Conservation (phyloP, 2,797 vertebrate species). For the Siniperca scherzeri region DNA sequence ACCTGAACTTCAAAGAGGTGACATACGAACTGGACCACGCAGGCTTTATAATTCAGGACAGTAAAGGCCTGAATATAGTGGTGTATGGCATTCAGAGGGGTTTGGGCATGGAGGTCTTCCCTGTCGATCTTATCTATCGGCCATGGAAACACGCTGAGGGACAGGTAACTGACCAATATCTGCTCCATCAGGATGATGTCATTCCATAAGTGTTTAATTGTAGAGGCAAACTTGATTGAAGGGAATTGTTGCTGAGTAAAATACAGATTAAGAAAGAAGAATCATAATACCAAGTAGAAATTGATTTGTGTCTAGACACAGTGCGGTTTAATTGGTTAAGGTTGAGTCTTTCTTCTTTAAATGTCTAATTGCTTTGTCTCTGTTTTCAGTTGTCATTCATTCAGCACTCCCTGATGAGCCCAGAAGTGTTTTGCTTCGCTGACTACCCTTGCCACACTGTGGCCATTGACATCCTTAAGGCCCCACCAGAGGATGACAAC, state of each 20-base stretch:
- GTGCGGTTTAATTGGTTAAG: background rate
- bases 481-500: conserved; percentile 99
- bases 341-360: background rate
- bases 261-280: background rate
- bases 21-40: conserved; percentile 98
- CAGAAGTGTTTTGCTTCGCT: conserved; percentile 98
- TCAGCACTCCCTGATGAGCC: conserved; percentile 98
- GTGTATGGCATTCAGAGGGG: conserved; percentile 98
- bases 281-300: background rate
- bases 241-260: background rate
- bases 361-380: background rate
- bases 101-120: conserved; percentile 96
- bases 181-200: background rate
- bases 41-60: conserved; percentile 97
- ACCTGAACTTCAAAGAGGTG: conserved; percentile 98
- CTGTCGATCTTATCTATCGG: conserved; percentile 97
- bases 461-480: conserved; percentile 98
- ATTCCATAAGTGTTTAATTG: background rate
- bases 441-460: conserved; percentile 98
- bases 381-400: conserved; percentile 94
- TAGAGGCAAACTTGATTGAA: background rate
- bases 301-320: background rate
- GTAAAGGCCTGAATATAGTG: conserved; percentile 96
- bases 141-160: conserved; percentile 99
- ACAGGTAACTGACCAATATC: conserved; percentile 86